Percentiles rank a stretch among this genome's conserved stretches.
phyloP scores from a whole-genome alignment of 2,113 vertebrate genomes.

The Tachycineta bicolor region DNA sequence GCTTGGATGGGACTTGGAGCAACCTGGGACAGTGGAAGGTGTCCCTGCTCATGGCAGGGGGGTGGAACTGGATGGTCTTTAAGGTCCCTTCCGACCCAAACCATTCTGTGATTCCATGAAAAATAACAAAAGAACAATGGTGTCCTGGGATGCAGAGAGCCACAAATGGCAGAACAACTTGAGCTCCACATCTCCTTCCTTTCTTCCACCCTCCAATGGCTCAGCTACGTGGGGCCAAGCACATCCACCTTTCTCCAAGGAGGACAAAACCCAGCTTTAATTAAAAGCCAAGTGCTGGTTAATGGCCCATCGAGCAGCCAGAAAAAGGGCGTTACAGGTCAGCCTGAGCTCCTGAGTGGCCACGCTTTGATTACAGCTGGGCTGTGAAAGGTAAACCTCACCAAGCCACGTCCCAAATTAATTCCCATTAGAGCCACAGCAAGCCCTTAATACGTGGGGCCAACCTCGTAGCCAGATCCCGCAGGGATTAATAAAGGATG shows the following conservation, averaged over 20 bases:
- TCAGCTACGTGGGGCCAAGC: background rate
- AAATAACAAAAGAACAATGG: background rate
- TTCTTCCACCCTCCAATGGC: background rate
- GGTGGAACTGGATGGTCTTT: background rate
- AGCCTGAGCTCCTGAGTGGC: background rate
- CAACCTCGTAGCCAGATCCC: background rate
- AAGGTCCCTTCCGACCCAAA: background rate
- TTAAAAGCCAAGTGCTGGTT: background rate
- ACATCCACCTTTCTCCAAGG: background rate
- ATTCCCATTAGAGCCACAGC: background rate
- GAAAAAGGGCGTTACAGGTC: background rate
- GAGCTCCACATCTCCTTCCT: background rate
- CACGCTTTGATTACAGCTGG: background rate
- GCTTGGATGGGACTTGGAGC: background rate
- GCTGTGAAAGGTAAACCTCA: background rate
- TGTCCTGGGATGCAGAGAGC: background rate
- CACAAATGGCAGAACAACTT: background rate
- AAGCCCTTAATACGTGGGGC: background rate
- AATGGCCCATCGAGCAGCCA: background rate
- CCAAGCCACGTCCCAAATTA: background rate
- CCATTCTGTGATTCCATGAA: background rate
- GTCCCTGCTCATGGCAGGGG: background rate
- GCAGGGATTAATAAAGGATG: background rate
- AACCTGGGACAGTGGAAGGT: background rate
- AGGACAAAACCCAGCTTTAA: background rate